Evolutionary conservation across 1,140 invertebrate genomes (phyloP).

Genomic region (Mizuhopecten yessoensis): DNA sequence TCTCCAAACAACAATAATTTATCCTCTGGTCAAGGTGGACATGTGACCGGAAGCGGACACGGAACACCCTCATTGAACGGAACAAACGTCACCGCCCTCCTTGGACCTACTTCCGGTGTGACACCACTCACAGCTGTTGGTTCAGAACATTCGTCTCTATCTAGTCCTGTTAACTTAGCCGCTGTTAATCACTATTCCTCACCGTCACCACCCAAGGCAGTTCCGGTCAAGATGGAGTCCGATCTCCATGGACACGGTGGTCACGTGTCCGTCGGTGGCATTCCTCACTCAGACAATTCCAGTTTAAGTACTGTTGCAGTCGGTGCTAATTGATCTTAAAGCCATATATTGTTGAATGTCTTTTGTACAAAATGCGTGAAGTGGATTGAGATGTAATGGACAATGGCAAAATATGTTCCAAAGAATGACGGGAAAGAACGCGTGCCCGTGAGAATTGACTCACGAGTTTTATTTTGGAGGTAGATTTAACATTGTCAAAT

Average conservation of each 20-base stretch:
- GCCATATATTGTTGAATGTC: neutral
- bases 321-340: conserved; percentile 65
- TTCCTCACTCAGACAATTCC: conserved; percentile 53
- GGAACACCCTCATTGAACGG: conserved; percentile 59
- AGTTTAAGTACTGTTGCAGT: conserved; percentile 67
- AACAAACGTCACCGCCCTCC: conserved; percentile 44
- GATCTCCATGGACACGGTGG: conserved; percentile 52
- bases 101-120: conserved; percentile 55
- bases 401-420: neutral
- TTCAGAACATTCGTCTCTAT: conserved; percentile 56
- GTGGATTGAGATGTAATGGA: neutral
- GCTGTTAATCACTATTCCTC: conserved; percentile 61
- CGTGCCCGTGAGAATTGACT: neutral
- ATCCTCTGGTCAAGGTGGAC: neutral
- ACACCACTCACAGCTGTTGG: conserved; percentile 60
- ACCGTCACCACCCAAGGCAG: conserved; percentile 71
- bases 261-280: conserved; percentile 26
- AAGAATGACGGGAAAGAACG: neutral
- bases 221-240: conserved; percentile 67
- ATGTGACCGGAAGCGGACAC: conserved; percentile 34
- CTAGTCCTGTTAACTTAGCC: conserved; percentile 59
- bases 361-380: too few species aligned
- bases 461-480: neutral
- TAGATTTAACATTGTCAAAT: neutral
- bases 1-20: conserved; percentile 56